Conservation (phyloP, 2,888 invertebrate genomes). For the Catocala nupta region DNA sequence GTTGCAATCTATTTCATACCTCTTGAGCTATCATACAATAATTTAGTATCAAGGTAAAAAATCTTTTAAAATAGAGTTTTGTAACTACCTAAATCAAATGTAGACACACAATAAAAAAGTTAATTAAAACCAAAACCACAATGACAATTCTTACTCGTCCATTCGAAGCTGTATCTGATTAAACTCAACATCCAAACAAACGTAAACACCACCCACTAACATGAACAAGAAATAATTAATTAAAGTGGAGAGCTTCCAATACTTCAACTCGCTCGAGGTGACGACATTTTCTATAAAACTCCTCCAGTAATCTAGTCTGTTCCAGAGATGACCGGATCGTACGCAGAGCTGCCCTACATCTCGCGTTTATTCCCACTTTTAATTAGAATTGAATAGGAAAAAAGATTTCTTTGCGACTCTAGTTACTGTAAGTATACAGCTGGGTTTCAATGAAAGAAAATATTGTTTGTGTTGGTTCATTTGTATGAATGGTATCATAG, state of each 20-base stretch:
- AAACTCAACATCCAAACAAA: slow-evolving; percentile 1
- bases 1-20: too few relatives aligned
- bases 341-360: slow-evolving; percentile 50
- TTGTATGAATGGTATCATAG: too few relatives aligned
- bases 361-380: slow-evolving; percentile 40
- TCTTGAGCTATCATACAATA: too few relatives aligned
- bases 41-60: too few relatives aligned
- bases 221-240: slow-evolving; percentile 45
- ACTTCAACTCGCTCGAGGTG: slow-evolving; percentile 34
- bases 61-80: too few relatives aligned
- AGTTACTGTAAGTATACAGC: slow-evolving; percentile 3
- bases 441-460: slow-evolving; percentile 20
- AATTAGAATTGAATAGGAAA: slow-evolving; percentile 50
- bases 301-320: slow-evolving; percentile 42
- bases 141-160: too few relatives aligned
- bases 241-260: slow-evolving; percentile 29
- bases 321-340: slow-evolving; percentile 42
- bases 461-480: background rate
- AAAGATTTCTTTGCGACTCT: slow-evolving; percentile 33
- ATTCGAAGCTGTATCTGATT: slow-evolving; percentile 1
- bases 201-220: slow-evolving; percentile 6
- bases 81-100: too few relatives aligned
- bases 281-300: slow-evolving; percentile 44
- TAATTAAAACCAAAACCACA: too few relatives aligned
- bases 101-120: too few relatives aligned